Base-by-base conservation (phyloP, 2,888 invertebrate species). In the Heliconius erato region DNA sequence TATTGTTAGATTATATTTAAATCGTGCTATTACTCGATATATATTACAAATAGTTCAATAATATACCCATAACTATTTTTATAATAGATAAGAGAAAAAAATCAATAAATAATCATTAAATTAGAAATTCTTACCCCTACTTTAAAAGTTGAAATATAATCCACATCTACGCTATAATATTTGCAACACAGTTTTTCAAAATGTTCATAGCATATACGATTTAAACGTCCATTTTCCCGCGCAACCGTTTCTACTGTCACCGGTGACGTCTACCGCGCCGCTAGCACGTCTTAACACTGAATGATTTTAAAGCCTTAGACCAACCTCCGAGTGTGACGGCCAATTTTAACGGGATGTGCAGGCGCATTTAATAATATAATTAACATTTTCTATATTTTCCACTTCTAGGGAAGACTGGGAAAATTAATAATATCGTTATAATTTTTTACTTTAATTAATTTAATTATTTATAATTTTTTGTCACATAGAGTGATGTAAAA, bases 271-370 rank as follows among this genome's bases (percentile, higher is more conserved):
- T 91, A 88, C 86, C 88, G 86, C 85, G 85, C 87, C 85, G 89
- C 91, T 91, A 92, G 91, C 88, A 90, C 89, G 85, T 91, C 91
- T 93, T 91, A 90, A 90, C 87, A 94, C 94, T 94, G 93, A 92
- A 88, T 91, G 87, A 90, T 91, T 91, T 91, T 69, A 40, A 40
- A 40, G 40, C 40, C 72, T 72, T 89, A 90, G 91, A 88, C 86
- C 89, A 86, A 86, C 86, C 85, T 40, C 71, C 84, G 85, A 86
- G 86, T 85, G 84, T 81, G 87, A 63, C 54, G 54, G 23, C 72
- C 79, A 82, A 87, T 84, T 82, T 87, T 90, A 91, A 90, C 90
- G 90, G 89, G 89, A 90, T 86, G 89, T 87, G 84, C 84, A 80
- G 82, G 82, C 87, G 87, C 86, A 84, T 74, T 85, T 74, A 79